Percentiles rank a stretch among this genome's conserved stretches.
phyloP scores from a whole-genome alignment of 1,140 invertebrate genomes.

The Aricia agestis region DNA sequence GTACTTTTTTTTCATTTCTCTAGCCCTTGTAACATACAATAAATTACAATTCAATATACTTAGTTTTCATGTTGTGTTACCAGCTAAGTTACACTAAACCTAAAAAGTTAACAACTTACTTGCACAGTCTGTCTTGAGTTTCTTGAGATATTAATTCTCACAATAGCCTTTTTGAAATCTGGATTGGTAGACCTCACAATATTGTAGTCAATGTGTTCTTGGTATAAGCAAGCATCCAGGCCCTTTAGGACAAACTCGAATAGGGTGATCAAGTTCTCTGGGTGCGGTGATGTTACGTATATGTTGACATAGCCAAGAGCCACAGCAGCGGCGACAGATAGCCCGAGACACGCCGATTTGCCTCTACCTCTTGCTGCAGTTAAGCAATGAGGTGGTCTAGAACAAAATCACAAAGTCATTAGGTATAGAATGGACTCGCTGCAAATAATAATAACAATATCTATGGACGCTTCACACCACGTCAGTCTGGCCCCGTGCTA shows the following conservation, averaged over 20 bases:
- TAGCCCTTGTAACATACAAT: too few relatives aligned
- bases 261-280: slow-evolving; percentile 98
- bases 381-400: slow-evolving; percentile 91
- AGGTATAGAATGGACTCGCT: too few relatives aligned
- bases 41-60: too few relatives aligned
- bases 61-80: too few relatives aligned
- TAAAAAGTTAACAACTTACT: too few relatives aligned
- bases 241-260: slow-evolving; percentile 99
- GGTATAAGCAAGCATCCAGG: slow-evolving; percentile 95
- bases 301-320: slow-evolving; percentile 97
- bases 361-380: slow-evolving; percentile 98
- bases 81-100: too few relatives aligned
- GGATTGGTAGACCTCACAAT: slow-evolving; percentile 97
- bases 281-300: slow-evolving; percentile 98
- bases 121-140: slow-evolving; percentile 98
- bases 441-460: too few relatives aligned
- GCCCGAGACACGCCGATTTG: slow-evolving; percentile 98
- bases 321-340: slow-evolving; percentile 91
- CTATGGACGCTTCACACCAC: too few relatives aligned
- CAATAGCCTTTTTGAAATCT: slow-evolving; percentile 97
- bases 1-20: too few relatives aligned
- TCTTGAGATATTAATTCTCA: slow-evolving; percentile 93
- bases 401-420: slow-evolving; percentile 7
- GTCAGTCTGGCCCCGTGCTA: too few relatives aligned
- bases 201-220: slow-evolving; percentile 98